phyloP scores from a whole-genome alignment of 2,888 invertebrate genomes.

The Drosophila peninsularis region DNA sequence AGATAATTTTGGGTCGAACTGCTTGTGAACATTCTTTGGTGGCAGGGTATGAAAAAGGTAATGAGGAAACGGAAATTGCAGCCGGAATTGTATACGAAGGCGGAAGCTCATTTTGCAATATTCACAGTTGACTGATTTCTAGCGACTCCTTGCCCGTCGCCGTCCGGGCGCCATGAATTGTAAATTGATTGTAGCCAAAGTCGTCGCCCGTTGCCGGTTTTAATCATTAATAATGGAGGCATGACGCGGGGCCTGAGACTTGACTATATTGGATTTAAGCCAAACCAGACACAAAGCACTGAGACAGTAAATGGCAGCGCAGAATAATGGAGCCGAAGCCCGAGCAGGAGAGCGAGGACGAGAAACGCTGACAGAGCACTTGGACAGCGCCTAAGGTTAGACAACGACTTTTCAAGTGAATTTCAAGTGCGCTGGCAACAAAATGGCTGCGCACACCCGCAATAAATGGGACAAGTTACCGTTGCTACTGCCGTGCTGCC shows the following conservation, averaged over 20 bases:
- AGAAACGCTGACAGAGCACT: conserved; percentile 36
- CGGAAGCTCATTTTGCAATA: conserved; percentile 81
- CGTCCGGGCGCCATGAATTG: conserved; percentile 61
- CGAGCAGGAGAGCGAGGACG: neutral
- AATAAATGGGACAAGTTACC: conserved; percentile 49
- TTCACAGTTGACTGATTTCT: conserved; percentile 74
- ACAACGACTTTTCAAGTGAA: conserved; percentile 60
- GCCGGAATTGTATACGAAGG: conserved; percentile 75
- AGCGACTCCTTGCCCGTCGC: conserved; percentile 61
- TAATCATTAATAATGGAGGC: conserved; percentile 69
- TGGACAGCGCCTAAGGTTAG: conserved; percentile 62
- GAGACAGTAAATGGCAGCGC: conserved; percentile 17
- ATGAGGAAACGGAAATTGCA: conserved; percentile 80
- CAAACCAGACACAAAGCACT: conserved; percentile 26
- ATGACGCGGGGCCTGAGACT: neutral
- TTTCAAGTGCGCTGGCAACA: conserved; percentile 57
- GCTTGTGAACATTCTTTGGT: conserved; percentile 5
- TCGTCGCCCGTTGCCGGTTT: conserved; percentile 52
- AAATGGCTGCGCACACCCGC: conserved; percentile 65
- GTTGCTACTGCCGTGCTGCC: conserved; percentile 47
- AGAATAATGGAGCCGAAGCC: neutral
- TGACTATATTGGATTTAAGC: conserved; percentile 27
- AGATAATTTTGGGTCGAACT: conserved; percentile 8
- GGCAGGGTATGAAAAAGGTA: conserved; percentile 64
- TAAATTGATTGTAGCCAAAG: conserved; percentile 75